Percentiles rank a stretch among this genome's conserved stretches.
These are phyloP conservation scores for Eolophus roseicapilla DNA, from an alignment of 2,113 vertebrate genomes.

Conservation along the genomic window DNA sequence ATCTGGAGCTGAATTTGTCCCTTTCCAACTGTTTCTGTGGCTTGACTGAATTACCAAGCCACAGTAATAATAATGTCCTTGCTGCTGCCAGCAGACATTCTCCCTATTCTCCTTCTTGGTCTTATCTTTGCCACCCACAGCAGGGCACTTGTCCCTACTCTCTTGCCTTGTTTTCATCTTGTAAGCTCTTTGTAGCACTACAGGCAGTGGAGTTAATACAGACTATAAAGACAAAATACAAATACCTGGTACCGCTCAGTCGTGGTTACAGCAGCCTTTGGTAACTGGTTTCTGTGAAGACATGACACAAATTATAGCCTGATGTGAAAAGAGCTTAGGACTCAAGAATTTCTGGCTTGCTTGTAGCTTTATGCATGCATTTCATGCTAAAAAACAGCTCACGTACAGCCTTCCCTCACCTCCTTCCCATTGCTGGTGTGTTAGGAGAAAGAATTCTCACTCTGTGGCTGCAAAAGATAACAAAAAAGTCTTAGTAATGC, in stretches of 20 bases:
- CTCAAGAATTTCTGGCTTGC: neutral
- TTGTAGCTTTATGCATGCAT: neutral
- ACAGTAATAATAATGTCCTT: neutral
- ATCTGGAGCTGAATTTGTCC: neutral
- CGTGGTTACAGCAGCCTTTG: neutral
- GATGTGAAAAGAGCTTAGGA: neutral
- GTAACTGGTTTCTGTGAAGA: neutral
- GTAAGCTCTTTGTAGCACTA: neutral
- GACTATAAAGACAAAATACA: neutral
- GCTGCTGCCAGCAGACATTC: neutral
- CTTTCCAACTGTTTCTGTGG: neutral
- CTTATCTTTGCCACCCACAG: neutral
- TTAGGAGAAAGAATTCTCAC: conserved; percentile 28
- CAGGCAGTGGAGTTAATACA: neutral
- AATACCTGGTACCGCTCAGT: neutral
- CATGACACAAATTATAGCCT: neutral
- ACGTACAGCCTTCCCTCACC: neutral
- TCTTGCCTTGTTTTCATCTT: neutral
- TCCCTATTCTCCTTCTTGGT: neutral
- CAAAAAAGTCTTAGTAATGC: conserved; percentile 44
- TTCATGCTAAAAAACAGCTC: neutral
- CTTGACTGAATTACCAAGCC: neutral
- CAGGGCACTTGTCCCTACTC: neutral
- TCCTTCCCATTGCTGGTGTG: neutral
- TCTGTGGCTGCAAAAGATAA: conserved; percentile 50